These are phyloP conservation scores for Anoplophora glabripennis DNA, from an alignment of 1,140 invertebrate species.

Conservation along the genomic window DNA sequence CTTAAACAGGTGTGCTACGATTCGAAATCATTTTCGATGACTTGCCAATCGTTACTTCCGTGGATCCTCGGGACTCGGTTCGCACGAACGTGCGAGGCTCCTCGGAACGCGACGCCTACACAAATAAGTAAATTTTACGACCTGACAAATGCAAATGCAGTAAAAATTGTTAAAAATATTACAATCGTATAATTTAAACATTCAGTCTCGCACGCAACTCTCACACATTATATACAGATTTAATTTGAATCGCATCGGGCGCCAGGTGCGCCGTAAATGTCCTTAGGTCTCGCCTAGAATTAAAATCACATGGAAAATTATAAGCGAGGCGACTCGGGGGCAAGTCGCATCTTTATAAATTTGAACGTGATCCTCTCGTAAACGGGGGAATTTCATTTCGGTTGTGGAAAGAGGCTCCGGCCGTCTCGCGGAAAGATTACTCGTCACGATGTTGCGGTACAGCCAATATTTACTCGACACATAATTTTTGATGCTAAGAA, in stretches of 20 bases:
- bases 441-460: too few relatives aligned
- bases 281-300: constrained; percentile 19
- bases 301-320: constrained; percentile 36
- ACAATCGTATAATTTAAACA: constrained; percentile 26
- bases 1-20: too few relatives aligned
- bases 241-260: constrained; percentile 30
- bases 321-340: constrained; percentile 26
- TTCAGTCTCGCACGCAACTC: constrained; percentile 27
- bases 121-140: neutral
- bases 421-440: neutral
- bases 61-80: too few relatives aligned
- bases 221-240: constrained; percentile 40
- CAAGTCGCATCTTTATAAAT: constrained; percentile 30
- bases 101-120: too few relatives aligned
- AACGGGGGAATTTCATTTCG: too few relatives aligned
- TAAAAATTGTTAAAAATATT: constrained; percentile 29
- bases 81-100: too few relatives aligned
- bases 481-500: constrained; percentile 2
- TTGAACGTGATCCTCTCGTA: constrained; percentile 18
- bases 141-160: constrained; percentile 26
- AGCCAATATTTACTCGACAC: too few relatives aligned
- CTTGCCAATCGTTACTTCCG: too few relatives aligned
- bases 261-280: constrained; percentile 27
- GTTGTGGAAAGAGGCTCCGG: neutral
- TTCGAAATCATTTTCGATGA: too few relatives aligned